phyloP scores from a whole-genome alignment of 1,140 invertebrate genomes.

The Drosophila ambigua region DNA sequence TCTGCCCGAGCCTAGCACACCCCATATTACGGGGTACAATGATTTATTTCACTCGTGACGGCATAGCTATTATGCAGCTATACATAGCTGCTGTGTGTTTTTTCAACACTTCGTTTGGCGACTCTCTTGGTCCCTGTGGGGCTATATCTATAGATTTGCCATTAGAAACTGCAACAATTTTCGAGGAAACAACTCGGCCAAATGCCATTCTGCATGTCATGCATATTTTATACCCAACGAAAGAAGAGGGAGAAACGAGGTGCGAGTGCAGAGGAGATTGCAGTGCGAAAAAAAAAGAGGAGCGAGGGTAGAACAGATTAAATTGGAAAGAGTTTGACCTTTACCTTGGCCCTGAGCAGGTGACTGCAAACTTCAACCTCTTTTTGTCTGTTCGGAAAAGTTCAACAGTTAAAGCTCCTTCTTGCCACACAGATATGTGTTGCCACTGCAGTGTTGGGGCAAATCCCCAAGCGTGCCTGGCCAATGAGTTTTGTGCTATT shows the following conservation, averaged over 20 bases:
- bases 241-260: too few species aligned
- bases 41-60: too few species aligned
- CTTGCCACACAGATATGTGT: constrained; percentile 29
- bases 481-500: constrained; percentile 59
- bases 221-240: constrained; percentile 46
- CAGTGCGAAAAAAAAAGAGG: not conserved
- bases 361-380: constrained; percentile 26
- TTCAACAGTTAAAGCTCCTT: constrained; percentile 47
- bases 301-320: constrained; percentile 16
- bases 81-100: too few species aligned
- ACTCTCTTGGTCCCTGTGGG: not conserved
- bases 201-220: constrained; percentile 55
- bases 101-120: not conserved
- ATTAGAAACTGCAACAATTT: constrained; percentile 33
- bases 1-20: too few species aligned
- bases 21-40: too few species aligned
- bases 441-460: constrained; percentile 10
- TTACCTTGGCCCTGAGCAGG: constrained; percentile 63
- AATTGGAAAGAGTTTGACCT: constrained; percentile 34
- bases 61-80: too few species aligned
- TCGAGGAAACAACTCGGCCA: constrained; percentile 19
- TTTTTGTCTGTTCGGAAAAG: not conserved
- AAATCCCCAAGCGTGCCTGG: constrained; percentile 29
- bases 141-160: constrained; percentile 1
- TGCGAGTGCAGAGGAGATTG: not conserved